Evolutionary conservation across 2,888 invertebrate genomes (phyloP).

Genomic region (Hirtodrosophila confusa): DNA sequence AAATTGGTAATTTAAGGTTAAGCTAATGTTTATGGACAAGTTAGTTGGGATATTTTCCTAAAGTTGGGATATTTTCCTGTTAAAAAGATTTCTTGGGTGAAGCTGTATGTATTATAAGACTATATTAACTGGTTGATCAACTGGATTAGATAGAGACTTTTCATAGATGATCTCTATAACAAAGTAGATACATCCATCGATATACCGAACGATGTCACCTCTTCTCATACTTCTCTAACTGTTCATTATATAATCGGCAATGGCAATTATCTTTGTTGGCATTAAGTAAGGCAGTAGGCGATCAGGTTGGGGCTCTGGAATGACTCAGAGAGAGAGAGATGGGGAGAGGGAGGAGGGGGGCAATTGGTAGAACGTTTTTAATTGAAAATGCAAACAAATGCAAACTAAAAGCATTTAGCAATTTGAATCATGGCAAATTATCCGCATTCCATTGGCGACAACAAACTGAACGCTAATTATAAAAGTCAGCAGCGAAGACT

Average conservation of each 20-base stretch:
- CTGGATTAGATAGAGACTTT: too few species aligned
- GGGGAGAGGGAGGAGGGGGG: background rate
- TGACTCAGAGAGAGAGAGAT: slow-evolving; percentile 46
- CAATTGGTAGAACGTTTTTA: slow-evolving; percentile 36
- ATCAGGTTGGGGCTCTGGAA: slow-evolving; percentile 44
- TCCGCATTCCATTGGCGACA: slow-evolving; percentile 64
- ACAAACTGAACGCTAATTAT: slow-evolving; percentile 59
- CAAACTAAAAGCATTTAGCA: slow-evolving; percentile 66
- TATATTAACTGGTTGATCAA: too few species aligned
- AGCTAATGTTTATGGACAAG: too few species aligned
- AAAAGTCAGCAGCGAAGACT: slow-evolving; percentile 45
- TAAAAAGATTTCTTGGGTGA: too few species aligned
- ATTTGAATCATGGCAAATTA: slow-evolving; percentile 76
- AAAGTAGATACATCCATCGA: too few species aligned
- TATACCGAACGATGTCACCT: slow-evolving; percentile 20
- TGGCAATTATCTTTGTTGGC: slow-evolving; percentile 41
- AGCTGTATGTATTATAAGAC: too few species aligned
- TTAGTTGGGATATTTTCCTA: too few species aligned
- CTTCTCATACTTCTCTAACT: slow-evolving; percentile 13
- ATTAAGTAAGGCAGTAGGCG: slow-evolving; percentile 59
- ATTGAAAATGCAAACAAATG: slow-evolving; percentile 75
- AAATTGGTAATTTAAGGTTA: too few species aligned
- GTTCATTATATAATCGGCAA: slow-evolving; percentile 44
- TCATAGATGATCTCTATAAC: too few species aligned
- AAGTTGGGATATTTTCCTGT: too few species aligned